Base-by-base conservation (phyloP, 2,797 vertebrate genomes). In the Enoplosus armatus region DNA sequence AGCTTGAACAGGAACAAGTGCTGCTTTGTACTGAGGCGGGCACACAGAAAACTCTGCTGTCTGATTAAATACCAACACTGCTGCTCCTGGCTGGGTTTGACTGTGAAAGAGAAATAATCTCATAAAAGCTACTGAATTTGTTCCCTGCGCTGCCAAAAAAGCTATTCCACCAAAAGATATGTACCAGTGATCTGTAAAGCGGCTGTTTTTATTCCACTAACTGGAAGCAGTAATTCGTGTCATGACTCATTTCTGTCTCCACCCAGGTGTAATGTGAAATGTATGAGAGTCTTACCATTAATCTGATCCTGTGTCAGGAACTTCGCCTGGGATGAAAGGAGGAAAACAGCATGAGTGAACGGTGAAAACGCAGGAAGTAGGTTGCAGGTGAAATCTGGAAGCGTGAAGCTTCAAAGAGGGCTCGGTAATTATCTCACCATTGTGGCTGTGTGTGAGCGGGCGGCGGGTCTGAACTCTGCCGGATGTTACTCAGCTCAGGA, bases 291-390 rank as follows among this genome's bases (percentile, higher is more conserved):
- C 97, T 45, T 94, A 98, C 97, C 97, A 0, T 96, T 95, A 33
- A 98, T 98, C 77, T 98, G 96, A 90, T 97, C 96, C 83, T 98
- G 97, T 3, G 96, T 96, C 79, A 98, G 94, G 75, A 97, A 98
- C 85, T 97, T 97, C 7, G 96, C 96, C 97, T 98, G 84, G 0
- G 60, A 81, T 15, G 51, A 77, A 56, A 76, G 7, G 43, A 80
- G 41, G 22, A 43, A 55, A 69, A 58, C 45, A 54, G 14, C 11
- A 2, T n/a, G 47, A 72, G 77, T 24, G 12, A 41, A 11, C 2
- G 11, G 3, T 10, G 24, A 54, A 22, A 3, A 43, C 1, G 37
- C 14, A 60, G n/a, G 29, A n/a, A 31, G 51, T 3, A n/a, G 47
- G 20, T 7, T 15, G 1, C 14, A 53, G 8, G 24, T 10, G n/a